Evolutionary conservation across 2,888 invertebrate genomes (phyloP).

Genomic region (Xylocampa areola): DNA sequence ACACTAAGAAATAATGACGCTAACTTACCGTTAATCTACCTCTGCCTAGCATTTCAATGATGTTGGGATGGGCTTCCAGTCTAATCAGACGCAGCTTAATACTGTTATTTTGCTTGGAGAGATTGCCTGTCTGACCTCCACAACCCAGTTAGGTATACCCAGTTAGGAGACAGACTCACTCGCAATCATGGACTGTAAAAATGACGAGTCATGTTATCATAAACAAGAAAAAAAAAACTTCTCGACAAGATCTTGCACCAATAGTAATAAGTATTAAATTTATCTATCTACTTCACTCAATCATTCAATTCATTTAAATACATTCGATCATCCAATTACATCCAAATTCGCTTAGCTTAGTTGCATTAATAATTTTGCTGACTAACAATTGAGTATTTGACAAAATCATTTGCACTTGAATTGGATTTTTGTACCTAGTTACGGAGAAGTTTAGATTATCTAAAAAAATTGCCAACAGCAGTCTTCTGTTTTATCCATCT

Average conservation of each 20-base stretch:
- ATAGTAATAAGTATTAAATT: conserved; percentile 7
- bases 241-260: background rate
- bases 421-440: conserved; percentile 16
- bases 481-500: conserved; percentile 3
- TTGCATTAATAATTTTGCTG: conserved; percentile 28
- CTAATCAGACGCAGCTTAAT: no score
- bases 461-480: background rate
- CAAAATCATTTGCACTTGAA: conserved; percentile 41
- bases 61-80: no score
- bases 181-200: conserved; percentile 17
- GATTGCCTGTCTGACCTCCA: no score
- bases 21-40: conserved; percentile 45
- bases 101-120: no score
- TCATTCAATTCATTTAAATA: no score
- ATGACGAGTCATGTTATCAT: conserved; percentile 6
- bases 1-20: background rate
- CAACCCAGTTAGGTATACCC: no score
- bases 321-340: no score
- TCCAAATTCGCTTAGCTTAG: conserved; percentile 23
- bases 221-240: background rate
- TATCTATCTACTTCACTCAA: no score
- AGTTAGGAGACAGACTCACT: no score
- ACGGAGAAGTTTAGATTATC: conserved; percentile 13
- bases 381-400: conserved; percentile 39
- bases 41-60: no score